Conservation (phyloP, 2,113 vertebrate species). For the Cyanoliseus patagonus region DNA sequence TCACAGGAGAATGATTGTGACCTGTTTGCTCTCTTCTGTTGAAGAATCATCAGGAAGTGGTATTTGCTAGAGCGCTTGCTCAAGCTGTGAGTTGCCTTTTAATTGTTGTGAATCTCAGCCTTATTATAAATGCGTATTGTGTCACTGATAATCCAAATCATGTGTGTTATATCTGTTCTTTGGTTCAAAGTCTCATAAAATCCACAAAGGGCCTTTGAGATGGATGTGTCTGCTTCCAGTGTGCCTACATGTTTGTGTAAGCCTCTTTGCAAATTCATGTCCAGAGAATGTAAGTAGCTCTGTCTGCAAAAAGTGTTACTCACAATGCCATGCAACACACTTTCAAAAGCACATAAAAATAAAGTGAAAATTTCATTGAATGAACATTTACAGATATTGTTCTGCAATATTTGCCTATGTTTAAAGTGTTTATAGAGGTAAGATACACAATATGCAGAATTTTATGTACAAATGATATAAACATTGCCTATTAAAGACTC, state of each 20-base stretch:
- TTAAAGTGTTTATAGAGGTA: neutral
- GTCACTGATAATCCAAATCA: neutral
- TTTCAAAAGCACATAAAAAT: neutral
- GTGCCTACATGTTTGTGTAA: neutral
- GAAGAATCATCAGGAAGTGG: neutral
- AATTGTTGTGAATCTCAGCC: neutral
- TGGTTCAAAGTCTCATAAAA: neutral
- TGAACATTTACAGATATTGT: neutral
- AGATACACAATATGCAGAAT: neutral
- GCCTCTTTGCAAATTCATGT: neutral
- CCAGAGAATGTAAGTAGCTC: neutral
- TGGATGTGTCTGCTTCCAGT: neutral
- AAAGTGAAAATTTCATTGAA: neutral
- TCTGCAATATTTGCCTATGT: neutral
- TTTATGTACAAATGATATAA: neutral
- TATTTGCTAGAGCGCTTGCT: neutral
- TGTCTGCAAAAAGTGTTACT: neutral
- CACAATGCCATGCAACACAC: rapidly evolving
- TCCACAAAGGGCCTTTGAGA: neutral
- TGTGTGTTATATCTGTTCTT: neutral
- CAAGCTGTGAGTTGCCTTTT: neutral
- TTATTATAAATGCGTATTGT: neutral
- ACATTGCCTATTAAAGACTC: neutral
- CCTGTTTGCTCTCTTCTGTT: neutral
- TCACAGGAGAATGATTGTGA: neutral